Evolutionary conservation across 2,797 vertebrate genomes (phyloP), one percentile per base, ranked within the genome.

Genomic region (Sphenodon punctatus): DNA sequence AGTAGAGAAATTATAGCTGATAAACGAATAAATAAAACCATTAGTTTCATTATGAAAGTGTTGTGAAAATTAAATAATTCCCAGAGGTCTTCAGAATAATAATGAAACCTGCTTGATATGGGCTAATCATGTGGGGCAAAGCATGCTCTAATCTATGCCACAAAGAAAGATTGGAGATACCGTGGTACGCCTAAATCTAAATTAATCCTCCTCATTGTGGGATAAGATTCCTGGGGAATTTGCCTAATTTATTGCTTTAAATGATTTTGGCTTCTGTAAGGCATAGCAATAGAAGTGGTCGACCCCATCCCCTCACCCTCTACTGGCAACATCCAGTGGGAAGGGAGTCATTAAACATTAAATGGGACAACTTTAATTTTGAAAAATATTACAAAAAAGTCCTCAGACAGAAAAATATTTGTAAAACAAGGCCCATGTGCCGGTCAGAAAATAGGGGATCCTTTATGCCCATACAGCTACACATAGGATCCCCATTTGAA

Each of bases 171-270:
- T 93, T 92, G 80, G 43, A 64, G 74, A 75, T 78, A 87, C 38
- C 48, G 77, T 83, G 91, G 85, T 43, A 6, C 78, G 87, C 46
- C 85, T 86, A 91, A 91, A 85, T 82, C 86, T 90, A 90, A 92
- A 89, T 90, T 90, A 94, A 90, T 88, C 83, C 60, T 87, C 16
- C 34, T 89, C 86, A 89, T 90, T 89, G 75, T 32, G 79, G 85
- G 86, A 91, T 93, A 92, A 87, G 73, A 78, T 32, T 77, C 83
- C 71, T 78, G 49, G n/a, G 80, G 84, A 85, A 89, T 86, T 87
- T 70, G 82, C 61, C 88, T 89, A 87, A 92, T 88, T 90, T 86
- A 87, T 93, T 87, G 85, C 58, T 89, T 90, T 82, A 66, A 86
- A 82, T 87, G 3, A 69, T 83, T 90, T 88, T 51, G 30, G 79